Evolutionary conservation across 2,113 vertebrate genomes (phyloP), one percentile per base, ranked within the genome.

Genomic region (Psilopogon haemacephalus): DNA sequence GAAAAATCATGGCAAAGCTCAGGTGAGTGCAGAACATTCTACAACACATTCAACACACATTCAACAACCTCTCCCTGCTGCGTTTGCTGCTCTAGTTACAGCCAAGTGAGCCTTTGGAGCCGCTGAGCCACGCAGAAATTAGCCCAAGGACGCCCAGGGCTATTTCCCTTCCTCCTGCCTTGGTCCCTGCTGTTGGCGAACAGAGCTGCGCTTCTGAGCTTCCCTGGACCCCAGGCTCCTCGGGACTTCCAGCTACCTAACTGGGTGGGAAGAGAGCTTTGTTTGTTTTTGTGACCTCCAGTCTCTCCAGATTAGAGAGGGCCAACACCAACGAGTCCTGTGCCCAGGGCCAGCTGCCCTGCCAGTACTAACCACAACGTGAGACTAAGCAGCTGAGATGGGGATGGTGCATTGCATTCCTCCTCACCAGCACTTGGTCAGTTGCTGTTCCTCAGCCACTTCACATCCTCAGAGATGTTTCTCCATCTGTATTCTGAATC

Each of bases 61-160:
- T n/a, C n/a, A n/a, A n/a, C n/a, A 79, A 56, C 37, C 48, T 74
- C 35, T 70, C 84, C 74, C 48, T 52, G 42, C 15, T 90, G 8
- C 55, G 64, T 83, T 91, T 94, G 58, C 72, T 93, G 52, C 30
- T 63, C 42, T 54, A 83, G 64, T 83, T 76, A 74, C 48, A 72
- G 74, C 60, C 72, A 79, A 92, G 64, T 55, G 54, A 94, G 93
- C 44, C 64, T 88, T 65, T 80, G 44, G 89, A 67, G 73, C 91
- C 78, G 89, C 33, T 92, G 75, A 96, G 91, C 70, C 69, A 94
- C 93, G 87, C 28, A 89, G 69, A 94, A 87, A 73, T 84, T 91
- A 96, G 89, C 84, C 96, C 70, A 93, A 88, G 20, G 15, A 76
- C 84, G 67, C 74, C 67, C 92, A 44, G 27, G 67, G 84, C 40